These are phyloP conservation scores for Psettodes erumei DNA, from an alignment of 2,113 vertebrate genomes.

Conservation along the genomic window DNA sequence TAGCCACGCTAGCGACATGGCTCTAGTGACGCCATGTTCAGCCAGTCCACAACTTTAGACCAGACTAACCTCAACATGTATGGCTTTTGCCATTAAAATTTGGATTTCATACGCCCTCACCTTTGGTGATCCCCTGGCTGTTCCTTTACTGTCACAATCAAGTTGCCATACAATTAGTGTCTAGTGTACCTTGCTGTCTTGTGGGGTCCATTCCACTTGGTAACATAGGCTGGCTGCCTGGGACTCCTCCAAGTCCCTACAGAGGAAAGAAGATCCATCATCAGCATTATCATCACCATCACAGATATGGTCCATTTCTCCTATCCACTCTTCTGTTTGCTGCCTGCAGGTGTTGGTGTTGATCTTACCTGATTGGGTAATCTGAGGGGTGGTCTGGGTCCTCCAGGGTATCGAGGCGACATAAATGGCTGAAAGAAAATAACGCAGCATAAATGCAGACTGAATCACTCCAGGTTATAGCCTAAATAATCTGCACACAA, in stretches of 20 bases:
- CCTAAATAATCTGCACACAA: background rate
- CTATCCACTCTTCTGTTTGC: background rate
- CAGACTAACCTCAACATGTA: too few relatives aligned
- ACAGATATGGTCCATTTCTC: background rate
- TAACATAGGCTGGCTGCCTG: conserved; percentile 95
- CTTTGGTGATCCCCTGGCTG: background rate
- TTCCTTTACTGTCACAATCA: too few relatives aligned
- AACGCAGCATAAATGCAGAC: conserved; percentile 3
- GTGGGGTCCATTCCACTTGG: conserved; percentile 97
- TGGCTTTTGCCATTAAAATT: background rate
- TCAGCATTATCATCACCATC: background rate
- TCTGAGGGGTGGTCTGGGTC: conserved; percentile 94
- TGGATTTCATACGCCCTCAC: background rate
- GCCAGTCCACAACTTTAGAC: background rate
- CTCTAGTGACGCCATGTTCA: background rate
- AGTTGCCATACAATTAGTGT: background rate
- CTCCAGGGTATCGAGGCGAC: conserved; percentile 98
- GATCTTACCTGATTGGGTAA: conserved; percentile 95
- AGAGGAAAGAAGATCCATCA: conserved; percentile 16
- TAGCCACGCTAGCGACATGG: background rate
- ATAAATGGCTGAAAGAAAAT: conserved; percentile 90
- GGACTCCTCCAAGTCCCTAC: conserved; percentile 93
- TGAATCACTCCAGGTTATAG: background rate
- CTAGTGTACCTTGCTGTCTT: conserved; percentile 91
- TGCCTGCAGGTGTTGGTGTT: conserved; percentile 36